Conservation (phyloP, 2,113 vertebrate species). For the Vireo altiloquus region DNA sequence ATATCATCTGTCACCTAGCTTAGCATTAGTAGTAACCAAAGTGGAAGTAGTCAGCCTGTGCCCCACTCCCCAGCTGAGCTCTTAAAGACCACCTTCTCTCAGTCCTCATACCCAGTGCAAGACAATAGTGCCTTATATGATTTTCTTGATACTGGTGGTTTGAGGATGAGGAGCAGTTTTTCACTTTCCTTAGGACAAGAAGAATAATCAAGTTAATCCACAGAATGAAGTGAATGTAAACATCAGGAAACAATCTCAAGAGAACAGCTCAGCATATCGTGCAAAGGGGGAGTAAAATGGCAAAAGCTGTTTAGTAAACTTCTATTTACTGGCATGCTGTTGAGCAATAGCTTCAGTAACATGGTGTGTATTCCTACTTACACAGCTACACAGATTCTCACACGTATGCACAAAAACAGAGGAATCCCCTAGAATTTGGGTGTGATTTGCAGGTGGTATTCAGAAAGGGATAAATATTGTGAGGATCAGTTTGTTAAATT, state of each 20-base stretch:
- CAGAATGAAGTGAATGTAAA: background rate
- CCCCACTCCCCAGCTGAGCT: background rate
- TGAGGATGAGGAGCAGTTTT: background rate
- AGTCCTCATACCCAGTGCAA: background rate
- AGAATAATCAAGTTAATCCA: background rate
- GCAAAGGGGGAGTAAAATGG: background rate
- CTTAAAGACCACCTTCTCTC: background rate
- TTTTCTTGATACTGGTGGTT: background rate
- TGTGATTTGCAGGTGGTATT: background rate
- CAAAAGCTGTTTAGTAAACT: background rate
- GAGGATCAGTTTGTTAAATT: background rate
- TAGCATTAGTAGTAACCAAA: background rate
- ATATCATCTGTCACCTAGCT: background rate
- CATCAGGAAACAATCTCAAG: background rate
- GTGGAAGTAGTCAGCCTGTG: background rate
- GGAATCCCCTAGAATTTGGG: background rate
- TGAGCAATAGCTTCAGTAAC: conserved; percentile 29
- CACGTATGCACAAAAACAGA: background rate
- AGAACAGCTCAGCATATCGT: background rate
- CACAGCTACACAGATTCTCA: background rate
- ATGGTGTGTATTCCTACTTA: background rate
- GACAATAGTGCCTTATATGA: background rate
- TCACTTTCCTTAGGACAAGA: background rate
- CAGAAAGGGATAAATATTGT: background rate
- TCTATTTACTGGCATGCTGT: conserved; percentile 28